A percentile compares a stretch with the other conserved stretches of the same genome.
Evolutionary conservation across 2,888 invertebrate genomes (phyloP).

Genomic region (Rhopalosiphum nymphaeae): DNA sequence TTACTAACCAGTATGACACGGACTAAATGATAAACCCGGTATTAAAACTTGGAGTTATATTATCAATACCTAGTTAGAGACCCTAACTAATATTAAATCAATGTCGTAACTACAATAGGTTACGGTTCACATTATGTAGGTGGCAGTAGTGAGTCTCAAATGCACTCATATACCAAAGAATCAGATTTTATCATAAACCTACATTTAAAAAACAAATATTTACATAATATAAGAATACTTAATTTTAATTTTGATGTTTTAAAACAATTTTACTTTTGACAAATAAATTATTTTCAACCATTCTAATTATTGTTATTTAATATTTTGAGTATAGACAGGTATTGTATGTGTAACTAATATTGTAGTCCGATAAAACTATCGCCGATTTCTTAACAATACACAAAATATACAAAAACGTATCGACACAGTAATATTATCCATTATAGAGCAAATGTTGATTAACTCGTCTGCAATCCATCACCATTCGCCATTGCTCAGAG

Average conservation of each 20-base stretch:
- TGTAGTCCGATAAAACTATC: neutral
- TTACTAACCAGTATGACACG: neutral
- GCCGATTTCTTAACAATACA: neutral
- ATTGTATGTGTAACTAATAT: neutral
- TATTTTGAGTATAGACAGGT: neutral
- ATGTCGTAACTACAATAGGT: neutral
- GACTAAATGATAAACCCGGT: neutral
- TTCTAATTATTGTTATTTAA: neutral
- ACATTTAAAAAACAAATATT: no score
- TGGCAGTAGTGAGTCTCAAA: neutral
- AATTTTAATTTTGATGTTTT: neutral
- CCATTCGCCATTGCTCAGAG: neutral
- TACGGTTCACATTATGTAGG: no score
- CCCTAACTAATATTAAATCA: neutral
- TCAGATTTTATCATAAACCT: no score
- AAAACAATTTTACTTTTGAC: neutral
- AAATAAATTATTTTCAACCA: neutral
- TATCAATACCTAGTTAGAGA: neutral
- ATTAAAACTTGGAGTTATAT: neutral
- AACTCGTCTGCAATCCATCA: neutral
- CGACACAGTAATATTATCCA: neutral
- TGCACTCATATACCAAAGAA: neutral
- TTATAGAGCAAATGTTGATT: neutral
- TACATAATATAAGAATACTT: neutral
- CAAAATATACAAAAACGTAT: neutral